Base-by-base conservation (phyloP, 30 jellyfish, hydroid and myxozoan genomes). In the Turritopsis rubra region DNA sequence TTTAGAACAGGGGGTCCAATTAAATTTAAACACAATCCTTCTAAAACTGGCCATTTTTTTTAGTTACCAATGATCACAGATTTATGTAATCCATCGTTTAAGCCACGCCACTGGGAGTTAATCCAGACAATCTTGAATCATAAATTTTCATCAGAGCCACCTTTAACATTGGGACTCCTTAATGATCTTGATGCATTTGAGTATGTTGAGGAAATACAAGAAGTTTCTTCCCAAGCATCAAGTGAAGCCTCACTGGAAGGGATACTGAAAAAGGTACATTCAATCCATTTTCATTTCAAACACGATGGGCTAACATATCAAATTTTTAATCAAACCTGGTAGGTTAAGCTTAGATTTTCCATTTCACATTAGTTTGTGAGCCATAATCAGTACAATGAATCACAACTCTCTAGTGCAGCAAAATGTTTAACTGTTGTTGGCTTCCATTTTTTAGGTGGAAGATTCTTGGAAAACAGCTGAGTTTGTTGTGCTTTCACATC, bases 391-490 rank as follows among this genome's bases (percentile, higher is more conserved):
- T n/a, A n/a, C n/a, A n/a, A n/a, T n/a, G n/a, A n/a, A n/a, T n/a
- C n/a, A n/a, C n/a, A n/a, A n/a, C n/a, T n/a, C n/a, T n/a, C n/a
- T n/a, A n/a, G n/a, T n/a, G n/a, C n/a, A n/a, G n/a, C n/a, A 41
- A 41, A 41, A 13, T 41, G 60, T 41, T 41, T n/a, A 0, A 68
- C 77, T 1, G 30, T 68, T 68, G 16, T 68, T 68, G 0, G 65
- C 9, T 27, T 74, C 18, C 7, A 29, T 24, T 25, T 0, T 74
- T 23, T 29, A 94, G 99, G 99, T 94, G 78, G 99, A 94, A 84
- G 99, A 94, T 86, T 85, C 97, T 18, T 94, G 99, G 99, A 94
- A 94, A 79, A 85, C 99, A 74, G 84, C 95, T 71, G 99, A 94
- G 81, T 94, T 94, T 66, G 71, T 89, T 22, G 99, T 94, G 21